Conservation (phyloP, 2,797 vertebrate species). For the Mus caroli region DNA sequence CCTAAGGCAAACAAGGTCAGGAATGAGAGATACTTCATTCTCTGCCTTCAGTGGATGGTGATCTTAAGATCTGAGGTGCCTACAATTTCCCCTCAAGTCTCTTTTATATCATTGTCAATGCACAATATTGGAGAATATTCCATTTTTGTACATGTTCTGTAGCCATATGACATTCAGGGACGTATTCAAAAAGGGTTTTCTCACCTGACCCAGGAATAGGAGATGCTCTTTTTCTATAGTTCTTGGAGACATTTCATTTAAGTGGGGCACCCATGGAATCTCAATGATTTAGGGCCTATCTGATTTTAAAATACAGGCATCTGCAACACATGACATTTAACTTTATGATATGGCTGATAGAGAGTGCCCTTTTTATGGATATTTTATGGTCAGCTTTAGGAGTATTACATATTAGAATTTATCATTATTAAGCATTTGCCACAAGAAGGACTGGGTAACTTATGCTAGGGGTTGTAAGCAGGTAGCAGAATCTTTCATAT, state of each 20-base stretch:
- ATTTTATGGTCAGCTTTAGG: background rate
- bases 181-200: background rate
- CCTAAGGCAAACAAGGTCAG: background rate
- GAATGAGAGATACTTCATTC: background rate
- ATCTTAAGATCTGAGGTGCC: background rate
- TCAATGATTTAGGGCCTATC: background rate
- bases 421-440: background rate
- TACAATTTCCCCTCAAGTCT: background rate
- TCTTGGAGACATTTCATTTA: slow-evolving; percentile 15
- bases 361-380: background rate
- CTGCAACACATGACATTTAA: background rate
- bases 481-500: background rate
- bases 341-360: background rate
- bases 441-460: background rate
- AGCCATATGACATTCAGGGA: background rate
- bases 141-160: background rate
- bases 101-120: background rate
- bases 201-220: background rate
- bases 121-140: background rate
- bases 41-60: background rate
- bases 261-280: background rate
- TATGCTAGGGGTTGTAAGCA: background rate
- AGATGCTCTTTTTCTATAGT: background rate
- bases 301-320: background rate
- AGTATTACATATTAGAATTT: background rate